phyloP scores from a whole-genome alignment of 1,140 invertebrate species.

The Harlomillsia oculata region DNA sequence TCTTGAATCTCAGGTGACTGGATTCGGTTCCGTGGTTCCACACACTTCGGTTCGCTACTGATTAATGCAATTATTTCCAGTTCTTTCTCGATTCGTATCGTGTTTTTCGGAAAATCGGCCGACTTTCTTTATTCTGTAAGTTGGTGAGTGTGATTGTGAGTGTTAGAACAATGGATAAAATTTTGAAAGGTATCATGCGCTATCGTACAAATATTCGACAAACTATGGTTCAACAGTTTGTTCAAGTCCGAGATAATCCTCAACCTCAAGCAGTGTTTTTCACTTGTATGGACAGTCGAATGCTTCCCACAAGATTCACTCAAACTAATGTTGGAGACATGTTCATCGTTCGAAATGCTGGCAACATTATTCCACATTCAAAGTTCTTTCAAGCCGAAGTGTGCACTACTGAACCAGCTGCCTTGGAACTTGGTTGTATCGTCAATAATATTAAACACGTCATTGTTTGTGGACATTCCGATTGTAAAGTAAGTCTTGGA shows the following conservation, averaged over 20 bases:
- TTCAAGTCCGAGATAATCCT: slow-evolving; percentile 74
- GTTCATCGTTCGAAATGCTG: slow-evolving; percentile 94
- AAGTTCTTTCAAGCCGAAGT: slow-evolving; percentile 74
- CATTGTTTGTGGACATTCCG: slow-evolving; percentile 92
- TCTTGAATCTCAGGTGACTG: no score
- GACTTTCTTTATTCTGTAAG: no score
- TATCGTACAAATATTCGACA: slow-evolving; percentile 68
- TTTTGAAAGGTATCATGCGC: slow-evolving; percentile 76
- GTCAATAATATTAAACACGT: slow-evolving; percentile 87
- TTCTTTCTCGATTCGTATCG: no score
- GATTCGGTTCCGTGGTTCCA: no score
- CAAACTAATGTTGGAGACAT: slow-evolving; percentile 94
- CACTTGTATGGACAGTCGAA: slow-evolving; percentile 93
- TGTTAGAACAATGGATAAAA: slow-evolving; percentile 59
- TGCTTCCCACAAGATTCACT: slow-evolving; percentile 89
- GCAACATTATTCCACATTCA: slow-evolving; percentile 83
- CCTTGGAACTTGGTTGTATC: slow-evolving; percentile 83
- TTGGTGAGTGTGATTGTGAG: no score
- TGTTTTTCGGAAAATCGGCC: no score
- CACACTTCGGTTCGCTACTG: no score
- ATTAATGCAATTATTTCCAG: no score
- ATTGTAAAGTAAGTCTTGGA: slow-evolving; percentile 81
- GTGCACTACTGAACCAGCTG: slow-evolving; percentile 86
- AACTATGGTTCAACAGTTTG: slow-evolving; percentile 81
- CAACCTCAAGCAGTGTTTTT: slow-evolving; percentile 93